These are phyloP conservation scores for Euwallacea fornicatus DNA, from an alignment of 1,140 invertebrate species.

Conservation along the genomic window DNA sequence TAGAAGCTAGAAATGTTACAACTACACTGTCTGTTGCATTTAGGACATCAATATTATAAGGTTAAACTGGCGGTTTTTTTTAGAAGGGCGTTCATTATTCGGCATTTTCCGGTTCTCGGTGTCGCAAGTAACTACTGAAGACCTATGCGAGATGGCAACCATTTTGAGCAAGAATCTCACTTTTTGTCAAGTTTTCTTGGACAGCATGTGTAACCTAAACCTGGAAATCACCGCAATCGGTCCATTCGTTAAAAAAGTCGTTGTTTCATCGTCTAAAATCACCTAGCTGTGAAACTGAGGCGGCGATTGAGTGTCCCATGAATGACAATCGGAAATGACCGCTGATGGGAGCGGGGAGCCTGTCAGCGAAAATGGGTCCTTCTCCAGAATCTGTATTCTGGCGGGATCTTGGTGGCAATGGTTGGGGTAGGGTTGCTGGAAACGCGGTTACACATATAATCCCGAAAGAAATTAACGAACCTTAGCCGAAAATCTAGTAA, in stretches of 20 bases:
- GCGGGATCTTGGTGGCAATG: background rate
- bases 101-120: too few species aligned
- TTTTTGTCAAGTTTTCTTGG: slow-evolving; percentile 39
- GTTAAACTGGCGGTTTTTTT: too few species aligned
- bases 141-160: slow-evolving; percentile 41
- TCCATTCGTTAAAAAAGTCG: slow-evolving; percentile 6
- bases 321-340: too few species aligned
- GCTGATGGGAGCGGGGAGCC: too few species aligned
- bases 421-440: too few species aligned
- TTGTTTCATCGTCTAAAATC: too few species aligned
- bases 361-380: background rate
- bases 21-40: too few species aligned
- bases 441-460: background rate
- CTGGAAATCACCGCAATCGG: background rate
- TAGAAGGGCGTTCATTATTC: too few species aligned
- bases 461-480: slow-evolving; percentile 20
- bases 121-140: background rate
- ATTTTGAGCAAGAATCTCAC: slow-evolving; percentile 47
- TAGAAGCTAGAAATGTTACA: too few species aligned
- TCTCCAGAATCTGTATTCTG: slow-evolving; percentile 22
- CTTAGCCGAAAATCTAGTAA: slow-evolving; percentile 21
- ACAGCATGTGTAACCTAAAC: slow-evolving; percentile 19
- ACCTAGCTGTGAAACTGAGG: too few species aligned
- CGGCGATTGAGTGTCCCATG: too few species aligned
- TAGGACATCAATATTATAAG: too few species aligned